Percentiles rank a stretch among this genome's conserved stretches.
Evolutionary conservation across 2,113 vertebrate genomes (phyloP).

Genomic region (Heliornis fulica): DNA sequence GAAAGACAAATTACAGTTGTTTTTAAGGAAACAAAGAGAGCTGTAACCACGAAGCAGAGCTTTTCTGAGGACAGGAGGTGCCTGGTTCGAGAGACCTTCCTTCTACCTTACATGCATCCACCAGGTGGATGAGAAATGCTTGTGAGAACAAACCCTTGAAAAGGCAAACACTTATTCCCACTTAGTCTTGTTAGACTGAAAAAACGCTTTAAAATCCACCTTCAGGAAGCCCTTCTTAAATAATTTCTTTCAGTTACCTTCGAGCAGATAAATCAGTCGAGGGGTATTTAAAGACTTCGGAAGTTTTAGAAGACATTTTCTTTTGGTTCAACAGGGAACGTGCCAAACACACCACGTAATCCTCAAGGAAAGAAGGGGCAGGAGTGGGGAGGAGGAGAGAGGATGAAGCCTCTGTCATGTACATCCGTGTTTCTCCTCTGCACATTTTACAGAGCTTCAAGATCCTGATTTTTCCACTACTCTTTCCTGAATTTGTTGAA

Average conservation of each 20-base stretch:
- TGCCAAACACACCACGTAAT: background rate
- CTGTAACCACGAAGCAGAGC: fast-evolving
- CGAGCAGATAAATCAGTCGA: background rate
- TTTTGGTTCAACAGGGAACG: background rate
- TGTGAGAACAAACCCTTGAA: background rate
- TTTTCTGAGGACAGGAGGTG: background rate
- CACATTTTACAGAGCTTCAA: background rate
- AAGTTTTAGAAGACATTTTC: background rate
- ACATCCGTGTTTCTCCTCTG: background rate
- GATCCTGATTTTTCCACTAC: background rate
- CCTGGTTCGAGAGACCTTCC: background rate
- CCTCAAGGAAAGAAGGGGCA: background rate
- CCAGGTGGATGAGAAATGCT: too few species aligned
- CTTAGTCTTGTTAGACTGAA: background rate
- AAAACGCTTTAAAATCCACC: background rate
- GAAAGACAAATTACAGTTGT: background rate
- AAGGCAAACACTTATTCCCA: background rate
- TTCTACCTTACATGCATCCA: background rate
- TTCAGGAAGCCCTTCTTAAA: background rate
- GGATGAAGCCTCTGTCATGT: background rate
- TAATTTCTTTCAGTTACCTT: background rate
- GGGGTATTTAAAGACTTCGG: background rate
- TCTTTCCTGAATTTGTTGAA: background rate
- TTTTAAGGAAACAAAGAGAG: slow-evolving; percentile 28
- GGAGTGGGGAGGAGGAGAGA: background rate